A percentile compares a stretch with the other conserved stretches of the same genome.
Conservation (phyloP, 1,140 invertebrate species). For the Lutraria rhynchaena region DNA sequence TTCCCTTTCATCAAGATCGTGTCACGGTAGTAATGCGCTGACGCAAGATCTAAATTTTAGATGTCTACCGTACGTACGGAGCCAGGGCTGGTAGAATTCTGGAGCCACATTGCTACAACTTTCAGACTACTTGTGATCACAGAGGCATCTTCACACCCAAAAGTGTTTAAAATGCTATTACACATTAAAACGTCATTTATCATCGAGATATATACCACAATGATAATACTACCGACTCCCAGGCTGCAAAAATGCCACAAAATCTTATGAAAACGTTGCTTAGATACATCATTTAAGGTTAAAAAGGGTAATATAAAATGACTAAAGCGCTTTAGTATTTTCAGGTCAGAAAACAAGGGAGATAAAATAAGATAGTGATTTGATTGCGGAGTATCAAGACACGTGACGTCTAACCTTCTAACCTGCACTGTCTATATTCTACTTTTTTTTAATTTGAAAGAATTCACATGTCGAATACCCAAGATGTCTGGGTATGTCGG, state of each 20-base stretch:
- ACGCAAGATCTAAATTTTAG: conserved; percentile 45
- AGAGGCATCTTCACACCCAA: conserved; percentile 48
- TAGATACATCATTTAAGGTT: too few relatives aligned
- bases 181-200: conserved; percentile 55
- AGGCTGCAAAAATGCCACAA: conserved; percentile 8
- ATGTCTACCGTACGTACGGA: conserved; percentile 34
- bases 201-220: conserved; percentile 10
- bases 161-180: conserved; percentile 58
- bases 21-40: conserved; percentile 44
- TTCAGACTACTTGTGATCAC: conserved; percentile 41
- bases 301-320: conserved; percentile 6
- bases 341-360: background rate
- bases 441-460: conserved; percentile 32
- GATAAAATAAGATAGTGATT: conserved; percentile 13
- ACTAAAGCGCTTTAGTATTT: conserved; percentile 27
- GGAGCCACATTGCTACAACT: conserved; percentile 23
- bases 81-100: conserved; percentile 12
- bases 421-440: conserved; percentile 26
- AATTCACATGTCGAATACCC: background rate
- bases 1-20: conserved; percentile 50
- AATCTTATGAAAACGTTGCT: too few relatives aligned
- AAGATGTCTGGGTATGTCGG: background rate
- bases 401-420: conserved; percentile 23
- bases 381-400: background rate
- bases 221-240: background rate